Base-by-base conservation (phyloP, 2,113 vertebrate genomes). In the Ictalurus punctatus region DNA sequence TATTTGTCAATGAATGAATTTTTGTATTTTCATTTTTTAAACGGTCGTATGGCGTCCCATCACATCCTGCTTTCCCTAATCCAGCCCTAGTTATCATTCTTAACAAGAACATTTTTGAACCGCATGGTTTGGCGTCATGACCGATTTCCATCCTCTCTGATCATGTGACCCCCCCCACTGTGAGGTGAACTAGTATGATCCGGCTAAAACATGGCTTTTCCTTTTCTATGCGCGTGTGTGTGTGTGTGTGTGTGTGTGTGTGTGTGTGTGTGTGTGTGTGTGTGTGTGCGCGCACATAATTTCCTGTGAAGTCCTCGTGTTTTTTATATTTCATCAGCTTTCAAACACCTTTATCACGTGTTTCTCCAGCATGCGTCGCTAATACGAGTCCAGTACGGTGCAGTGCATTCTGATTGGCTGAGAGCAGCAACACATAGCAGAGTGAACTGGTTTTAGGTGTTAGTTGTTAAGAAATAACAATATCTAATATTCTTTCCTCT, bases 291-390 rank as follows among this genome's bases (percentile, higher is more conserved):
- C 1, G 10, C 4, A 10, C 74, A 93, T 94, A 91, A 91, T 93
- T 95, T 96, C 95, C 95, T 95, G 95, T 94, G 91, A 83, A 69
- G 21, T 23, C 61, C 61, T 63, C 1, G 6, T 63, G 61, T 9
- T 63, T 63, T 59, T 58, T 58, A 5, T 63, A 9, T 69, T 30
- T 30, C 27, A 14, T 69, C n/a, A 69, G 69, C 25, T 37, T 37
- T 69, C n/a, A 30, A 30, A 30, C 30, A 73, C 30, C 69, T 30
- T 69, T 30, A 69, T 30, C 27, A 30, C 27, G 2, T 65, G 25
- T 27, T 65, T 65, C 63, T 27, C 25, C 25, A 65, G 63, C 63
- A 69, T 30, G 27, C 30, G n/a, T n/a, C 14, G 65, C 27, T 69
- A 69, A 69, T 30, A 14, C n/a, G 27, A 19, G 30, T 34, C 23